phyloP scores from a whole-genome alignment of 30 jellyfish, hydroid and myxozoan genomes.

The Morbakka virulenta region DNA sequence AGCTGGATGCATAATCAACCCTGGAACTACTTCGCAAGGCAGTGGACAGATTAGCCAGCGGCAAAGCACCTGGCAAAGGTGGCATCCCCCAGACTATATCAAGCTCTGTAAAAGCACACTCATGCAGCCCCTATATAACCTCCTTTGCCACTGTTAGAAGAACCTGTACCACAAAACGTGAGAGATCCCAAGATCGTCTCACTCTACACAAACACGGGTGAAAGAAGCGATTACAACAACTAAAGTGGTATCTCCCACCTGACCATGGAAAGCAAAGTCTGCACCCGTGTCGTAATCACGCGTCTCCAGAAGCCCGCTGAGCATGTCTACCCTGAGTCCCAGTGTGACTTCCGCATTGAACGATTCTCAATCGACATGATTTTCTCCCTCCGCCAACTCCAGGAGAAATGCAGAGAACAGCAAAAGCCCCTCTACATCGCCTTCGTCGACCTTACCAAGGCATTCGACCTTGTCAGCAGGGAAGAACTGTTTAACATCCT shows the following conservation, averaged over 20 bases:
- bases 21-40: neutral
- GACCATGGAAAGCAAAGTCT: neutral
- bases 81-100: slow-evolving; percentile 23
- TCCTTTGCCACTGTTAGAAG: neutral
- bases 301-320: slow-evolving; percentile 33
- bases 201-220: slow-evolving; percentile 1
- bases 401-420: slow-evolving; percentile 51
- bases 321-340: slow-evolving; percentile 28
- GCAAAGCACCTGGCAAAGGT: slow-evolving; percentile 46
- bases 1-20: neutral
- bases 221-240: slow-evolving; percentile 7
- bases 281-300: neutral
- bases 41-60: neutral
- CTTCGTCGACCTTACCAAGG: neutral
- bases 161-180: slow-evolving; percentile 11
- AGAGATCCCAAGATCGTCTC: neutral
- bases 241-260: slow-evolving; percentile 5
- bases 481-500: neutral
- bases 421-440: neutral
- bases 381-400: slow-evolving; percentile 1
- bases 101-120: neutral
- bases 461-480: neutral
- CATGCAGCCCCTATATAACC: neutral
- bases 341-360: slow-evolving; percentile 10
- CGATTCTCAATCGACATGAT: neutral